Base-by-base conservation (phyloP, 1,140 invertebrate species). In the Drosophila mojavensis region DNA sequence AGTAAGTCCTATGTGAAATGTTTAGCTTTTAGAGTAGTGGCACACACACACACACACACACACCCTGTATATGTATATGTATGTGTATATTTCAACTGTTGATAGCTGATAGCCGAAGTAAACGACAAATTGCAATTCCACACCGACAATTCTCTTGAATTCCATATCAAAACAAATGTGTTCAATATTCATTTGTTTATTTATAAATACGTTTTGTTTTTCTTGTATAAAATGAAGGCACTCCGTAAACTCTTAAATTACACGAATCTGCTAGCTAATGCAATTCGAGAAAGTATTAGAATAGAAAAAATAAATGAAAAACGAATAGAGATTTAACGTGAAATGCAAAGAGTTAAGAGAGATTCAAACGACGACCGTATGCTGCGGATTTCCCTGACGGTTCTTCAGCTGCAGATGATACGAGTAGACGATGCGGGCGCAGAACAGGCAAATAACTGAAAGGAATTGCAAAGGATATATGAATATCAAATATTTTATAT, bases 31-130 rank as follows among this genome's bases (percentile, higher is more conserved):
- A 80, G 62, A 39, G 11, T 39, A 39, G 36, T 39, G 36, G 36
- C 36, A 39, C 10, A 39, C 56, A 81, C 67, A 63, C 58, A 33
- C 10, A 39, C 36, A 39, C 36, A 39, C 36, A 39, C 56, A 81
- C 71, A 63, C 66, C 75, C 67, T 81, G 55, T 81, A 82, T 82
- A 63, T 75, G 43, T 15, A 45, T 45, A 81, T 83, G 63, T 83
- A 68, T 69, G 58, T 83, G 73, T 81, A 75, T 69, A 74, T 74
- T 89, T 79, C 82, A 83, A 89, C 66, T 88, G 83, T 88, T 88
- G 77, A 88, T 84, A 85, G 77, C 75, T 84, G 76, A 39, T 39
- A 73, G 48, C 60, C 76, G 67, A 63, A 76, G 79, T 79, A 75
- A 83, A 84, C 69, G 64, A 78, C 64, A 68, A 79, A 73, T 66